Evolutionary conservation across 2,797 vertebrate species (phyloP), one percentile per base, ranked within the genome.

Genomic region (Apogon hyalosoma): DNA sequence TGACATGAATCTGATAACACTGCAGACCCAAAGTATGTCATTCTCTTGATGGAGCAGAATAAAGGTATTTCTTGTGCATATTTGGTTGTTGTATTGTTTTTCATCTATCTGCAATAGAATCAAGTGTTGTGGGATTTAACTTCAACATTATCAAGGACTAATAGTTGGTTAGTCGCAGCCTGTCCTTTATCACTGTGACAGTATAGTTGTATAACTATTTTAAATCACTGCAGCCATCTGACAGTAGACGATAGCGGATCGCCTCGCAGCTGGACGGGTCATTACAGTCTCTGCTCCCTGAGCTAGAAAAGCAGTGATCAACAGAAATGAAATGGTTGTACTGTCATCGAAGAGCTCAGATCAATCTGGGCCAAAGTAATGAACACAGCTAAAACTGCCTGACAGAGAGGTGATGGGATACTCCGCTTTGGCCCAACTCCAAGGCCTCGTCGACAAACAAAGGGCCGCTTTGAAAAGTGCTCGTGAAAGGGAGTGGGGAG

Each of bases 231-330:
- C 41, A 69, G 57, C 54, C n/a, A 43, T 61, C 47, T 50, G 47
- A 60, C 52, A 67, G 45, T 64, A 45, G 45, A 74, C 46, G 19
- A 52, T 50, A 76, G 62, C 15, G 15, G 48, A 63, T 66, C 65
- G 48, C 54, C 49, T 7, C 60, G 48, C 60, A 64, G 63, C 63
- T 76, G 43, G 52, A 82, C 63, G 31, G 54, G 54, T 73, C 63
- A 81, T 85, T 87, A 74, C 15, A 47, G 53, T 48, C 58, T 50
- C 48, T 62, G 58, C 53, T 80, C 73, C 77, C 73, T 76, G 63
- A 87, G 68, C 69, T 79, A 73, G 70, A 84, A 79, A 80, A 81
- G 72, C 77, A 71, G 71, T 80, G 74, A 88, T 90, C 82, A 87
- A 75, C 68, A 77, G 67, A 86, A 87, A 83, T 85, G 41, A 83